Evolutionary conservation across 1,140 invertebrate species (phyloP).

Genomic region (Onthophagus taurus): DNA sequence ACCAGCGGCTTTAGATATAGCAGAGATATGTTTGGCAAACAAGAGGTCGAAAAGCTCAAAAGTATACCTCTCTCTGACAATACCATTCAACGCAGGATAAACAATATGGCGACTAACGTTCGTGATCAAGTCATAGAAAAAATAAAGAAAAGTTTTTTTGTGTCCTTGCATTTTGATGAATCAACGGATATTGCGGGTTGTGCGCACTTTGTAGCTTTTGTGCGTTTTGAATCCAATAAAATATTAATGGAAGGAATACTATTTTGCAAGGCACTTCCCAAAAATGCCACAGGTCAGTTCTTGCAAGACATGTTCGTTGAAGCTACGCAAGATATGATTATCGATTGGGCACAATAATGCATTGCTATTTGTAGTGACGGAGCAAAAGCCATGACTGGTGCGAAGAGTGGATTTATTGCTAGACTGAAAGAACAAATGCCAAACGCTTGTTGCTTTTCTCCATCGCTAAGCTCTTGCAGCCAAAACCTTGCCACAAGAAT

Average conservation of each 20-base stretch:
- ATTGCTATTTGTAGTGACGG: conserved; percentile 34
- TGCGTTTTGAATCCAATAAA: conserved; percentile 23
- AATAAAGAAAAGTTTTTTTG: conserved; percentile 11
- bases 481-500: too few relatives aligned
- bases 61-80: conserved; percentile 28
- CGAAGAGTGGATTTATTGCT: conserved; percentile 29
- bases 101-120: conserved; percentile 23
- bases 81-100: conserved; percentile 25
- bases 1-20: conserved; percentile 27
- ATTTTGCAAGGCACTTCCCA: conserved; percentile 25
- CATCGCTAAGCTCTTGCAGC: too few relatives aligned
- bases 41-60: conserved; percentile 22
- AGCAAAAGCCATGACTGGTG: conserved; percentile 33
- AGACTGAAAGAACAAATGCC: conserved; percentile 26
- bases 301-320: conserved; percentile 24
- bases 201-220: conserved; percentile 19
- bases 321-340: conserved; percentile 16
- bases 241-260: conserved; percentile 24
- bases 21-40: conserved; percentile 20
- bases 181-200: conserved; percentile 5
- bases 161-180: conserved; percentile 10
- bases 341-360: conserved; percentile 22
- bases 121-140: conserved; percentile 22
- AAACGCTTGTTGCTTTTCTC: conserved; percentile 24
- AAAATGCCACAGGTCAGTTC: conserved; percentile 21